Conservation (phyloP, 2,888 invertebrate species). For the Cosmia trapezina region DNA sequence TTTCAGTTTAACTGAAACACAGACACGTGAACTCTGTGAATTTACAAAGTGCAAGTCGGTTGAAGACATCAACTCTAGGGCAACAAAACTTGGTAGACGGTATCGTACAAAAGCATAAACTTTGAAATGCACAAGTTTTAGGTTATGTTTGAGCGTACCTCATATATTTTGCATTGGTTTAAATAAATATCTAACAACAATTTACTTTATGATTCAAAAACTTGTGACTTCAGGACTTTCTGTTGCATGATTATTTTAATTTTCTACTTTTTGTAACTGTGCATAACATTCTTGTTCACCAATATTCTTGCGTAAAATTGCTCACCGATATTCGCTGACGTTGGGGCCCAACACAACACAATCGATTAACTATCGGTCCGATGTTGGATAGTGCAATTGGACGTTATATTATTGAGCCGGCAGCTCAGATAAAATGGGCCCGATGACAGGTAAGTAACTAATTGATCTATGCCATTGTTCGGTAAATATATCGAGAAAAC, state of each 20-base stretch:
- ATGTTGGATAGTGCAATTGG: constrained; percentile 71
- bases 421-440: constrained; percentile 56
- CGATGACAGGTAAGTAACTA: constrained; percentile 62
- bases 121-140: constrained; percentile 6
- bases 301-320: no score
- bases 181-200: background rate
- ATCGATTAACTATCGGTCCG: constrained; percentile 69
- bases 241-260: background rate
- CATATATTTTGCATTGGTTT: background rate
- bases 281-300: background rate
- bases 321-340: background rate
- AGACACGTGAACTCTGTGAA: constrained; percentile 8
- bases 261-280: background rate
- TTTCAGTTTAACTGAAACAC: constrained; percentile 11
- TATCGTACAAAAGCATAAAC: background rate
- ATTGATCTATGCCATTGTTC: constrained; percentile 45
- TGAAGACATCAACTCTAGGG: constrained; percentile 8
- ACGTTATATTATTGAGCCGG: constrained; percentile 67
- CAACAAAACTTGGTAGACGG: constrained; percentile 10
- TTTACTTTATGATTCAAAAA: background rate
- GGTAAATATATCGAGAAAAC: constrained; percentile 29
- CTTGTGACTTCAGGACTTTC: background rate
- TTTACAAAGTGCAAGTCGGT: constrained; percentile 19
- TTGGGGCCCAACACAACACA: constrained; percentile 65
- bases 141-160: background rate